Evolutionary conservation across 1,140 invertebrate genomes (phyloP).

Genomic region (Arctopsyche grandis): DNA sequence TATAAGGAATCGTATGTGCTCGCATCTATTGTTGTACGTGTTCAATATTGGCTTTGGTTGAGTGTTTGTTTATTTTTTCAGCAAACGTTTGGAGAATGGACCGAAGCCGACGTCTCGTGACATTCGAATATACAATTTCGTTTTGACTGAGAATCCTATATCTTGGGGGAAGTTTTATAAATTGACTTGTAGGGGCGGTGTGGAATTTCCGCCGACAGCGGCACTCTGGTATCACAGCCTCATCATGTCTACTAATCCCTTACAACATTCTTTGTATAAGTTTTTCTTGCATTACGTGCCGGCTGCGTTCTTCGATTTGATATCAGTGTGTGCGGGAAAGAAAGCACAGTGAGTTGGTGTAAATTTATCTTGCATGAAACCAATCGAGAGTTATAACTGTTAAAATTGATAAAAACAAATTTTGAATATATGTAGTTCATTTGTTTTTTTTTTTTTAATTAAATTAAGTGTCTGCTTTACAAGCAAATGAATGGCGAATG

Average conservation of each 20-base stretch:
- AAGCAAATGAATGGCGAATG: too few relatives aligned
- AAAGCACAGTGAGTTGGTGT: constrained; percentile 62
- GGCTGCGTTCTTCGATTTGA: constrained; percentile 65
- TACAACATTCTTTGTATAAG: constrained; percentile 62
- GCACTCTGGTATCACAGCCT: constrained; percentile 70
- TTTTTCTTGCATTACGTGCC: constrained; percentile 68
- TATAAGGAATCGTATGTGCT: constrained; percentile 42
- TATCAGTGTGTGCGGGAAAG: constrained; percentile 61
- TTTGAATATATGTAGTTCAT: too few relatives aligned
- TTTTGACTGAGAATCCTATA: constrained; percentile 61
- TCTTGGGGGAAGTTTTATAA: constrained; percentile 62
- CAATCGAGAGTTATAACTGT: too few relatives aligned
- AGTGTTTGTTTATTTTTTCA: background rate
- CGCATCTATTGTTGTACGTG: background rate
- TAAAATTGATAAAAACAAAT: too few relatives aligned
- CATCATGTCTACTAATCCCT: constrained; percentile 64
- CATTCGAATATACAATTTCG: constrained; percentile 64
- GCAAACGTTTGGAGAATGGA: background rate
- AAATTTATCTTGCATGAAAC: too few relatives aligned
- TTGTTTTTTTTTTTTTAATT: constrained; percentile 57
- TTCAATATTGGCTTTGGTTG: background rate
- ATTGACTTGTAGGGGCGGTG: constrained; percentile 60
- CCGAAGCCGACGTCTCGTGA: constrained; percentile 36
- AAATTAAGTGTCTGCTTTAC: too few relatives aligned
- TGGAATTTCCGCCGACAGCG: constrained; percentile 58